Conservation (phyloP, 2,113 vertebrate species). For the Bostrychus sinensis region DNA sequence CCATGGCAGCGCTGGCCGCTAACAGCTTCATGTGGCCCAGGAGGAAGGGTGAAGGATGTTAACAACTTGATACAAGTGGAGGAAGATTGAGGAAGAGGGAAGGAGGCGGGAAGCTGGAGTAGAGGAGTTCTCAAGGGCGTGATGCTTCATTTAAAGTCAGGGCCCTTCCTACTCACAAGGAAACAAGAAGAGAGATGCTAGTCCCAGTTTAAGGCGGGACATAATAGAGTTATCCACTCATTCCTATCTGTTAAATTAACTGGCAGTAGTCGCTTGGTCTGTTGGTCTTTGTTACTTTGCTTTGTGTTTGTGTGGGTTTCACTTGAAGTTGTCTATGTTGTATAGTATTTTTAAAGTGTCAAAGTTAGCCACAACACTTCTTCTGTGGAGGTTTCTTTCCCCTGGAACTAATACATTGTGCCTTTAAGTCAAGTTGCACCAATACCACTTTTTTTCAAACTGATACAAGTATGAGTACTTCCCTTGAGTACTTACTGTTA, state of each 20-base stretch:
- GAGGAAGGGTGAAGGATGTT: conserved; percentile 65
- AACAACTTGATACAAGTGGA: conserved; percentile 56
- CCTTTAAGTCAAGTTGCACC: too few species aligned
- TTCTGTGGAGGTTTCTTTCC: too few species aligned
- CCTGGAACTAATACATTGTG: too few species aligned
- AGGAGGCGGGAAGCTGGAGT: not conserved
- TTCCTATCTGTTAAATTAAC: not conserved
- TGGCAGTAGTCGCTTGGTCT: too few species aligned
- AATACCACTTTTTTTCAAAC: too few species aligned
- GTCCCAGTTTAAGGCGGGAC: conserved; percentile 16
- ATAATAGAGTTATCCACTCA: not conserved
- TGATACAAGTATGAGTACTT: too few species aligned
- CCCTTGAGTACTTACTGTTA: too few species aligned
- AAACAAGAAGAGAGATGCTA: conserved; percentile 11
- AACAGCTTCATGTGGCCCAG: conserved; percentile 72
- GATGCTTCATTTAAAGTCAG: conserved; percentile 57
- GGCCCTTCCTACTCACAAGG: conserved; percentile 30
- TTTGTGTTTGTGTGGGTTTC: too few species aligned
- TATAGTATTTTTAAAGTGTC: too few species aligned
- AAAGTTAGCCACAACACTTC: too few species aligned
- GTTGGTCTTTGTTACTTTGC: too few species aligned
- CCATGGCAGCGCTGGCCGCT: conserved; percentile 51
- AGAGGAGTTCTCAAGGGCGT: conserved; percentile 57
- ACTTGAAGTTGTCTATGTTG: too few species aligned
- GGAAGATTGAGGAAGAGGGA: conserved; percentile 23